Evolutionary conservation across 2,113 vertebrate genomes (phyloP).

Genomic region (Phalacrocorax pelagicus): DNA sequence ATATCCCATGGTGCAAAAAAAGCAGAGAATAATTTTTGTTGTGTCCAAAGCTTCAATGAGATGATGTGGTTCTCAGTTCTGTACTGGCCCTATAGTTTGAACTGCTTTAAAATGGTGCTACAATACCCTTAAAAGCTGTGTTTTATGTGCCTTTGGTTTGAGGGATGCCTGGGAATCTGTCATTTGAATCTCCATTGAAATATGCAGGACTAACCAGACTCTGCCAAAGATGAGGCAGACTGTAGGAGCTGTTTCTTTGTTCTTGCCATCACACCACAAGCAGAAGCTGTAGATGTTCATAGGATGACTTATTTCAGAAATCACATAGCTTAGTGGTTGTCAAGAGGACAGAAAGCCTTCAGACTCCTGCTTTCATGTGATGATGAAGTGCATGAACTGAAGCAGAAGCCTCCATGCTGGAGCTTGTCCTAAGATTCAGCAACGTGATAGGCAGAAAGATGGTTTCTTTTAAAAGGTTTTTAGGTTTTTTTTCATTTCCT

Average conservation of each 20-base stretch:
- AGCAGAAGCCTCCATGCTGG: not conserved
- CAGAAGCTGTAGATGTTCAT: not conserved
- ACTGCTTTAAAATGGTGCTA: not conserved
- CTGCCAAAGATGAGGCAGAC: not conserved
- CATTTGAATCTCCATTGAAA: not conserved
- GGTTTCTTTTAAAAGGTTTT: not conserved
- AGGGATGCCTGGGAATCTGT: not conserved
- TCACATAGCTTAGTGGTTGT: not conserved
- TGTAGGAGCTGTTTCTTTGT: not conserved
- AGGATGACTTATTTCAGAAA: not conserved
- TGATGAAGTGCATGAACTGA: not conserved
- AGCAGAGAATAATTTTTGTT: not conserved
- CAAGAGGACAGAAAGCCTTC: not conserved
- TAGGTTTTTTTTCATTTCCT: not conserved
- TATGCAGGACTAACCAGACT: not conserved
- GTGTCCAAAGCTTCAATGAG: not conserved
- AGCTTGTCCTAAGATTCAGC: not conserved
- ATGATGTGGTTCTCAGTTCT: not conserved
- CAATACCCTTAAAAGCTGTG: accelerated
- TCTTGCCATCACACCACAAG: not conserved
- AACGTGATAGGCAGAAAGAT: not conserved
- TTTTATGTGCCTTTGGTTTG: not conserved
- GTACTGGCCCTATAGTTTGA: not conserved
- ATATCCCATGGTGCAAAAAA: not conserved
- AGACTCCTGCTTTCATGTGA: not conserved